These are phyloP conservation scores for Volucella inanis DNA, from an alignment of 2,888 invertebrate species.

Conservation along the genomic window DNA sequence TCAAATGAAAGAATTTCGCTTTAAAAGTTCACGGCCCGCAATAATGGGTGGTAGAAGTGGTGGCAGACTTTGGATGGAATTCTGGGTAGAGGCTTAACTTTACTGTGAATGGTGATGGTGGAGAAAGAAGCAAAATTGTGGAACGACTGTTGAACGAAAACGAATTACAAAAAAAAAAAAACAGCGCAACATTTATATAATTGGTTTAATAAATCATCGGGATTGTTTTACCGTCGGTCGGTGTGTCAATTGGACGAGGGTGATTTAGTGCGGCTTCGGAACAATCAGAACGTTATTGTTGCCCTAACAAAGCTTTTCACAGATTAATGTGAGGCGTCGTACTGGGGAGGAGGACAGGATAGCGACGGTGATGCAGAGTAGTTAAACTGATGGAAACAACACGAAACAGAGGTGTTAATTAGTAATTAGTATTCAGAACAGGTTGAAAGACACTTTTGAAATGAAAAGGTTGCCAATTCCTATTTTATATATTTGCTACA, in stretches of 20 bases:
- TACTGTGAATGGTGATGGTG: neutral
- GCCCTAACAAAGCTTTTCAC: conserved; percentile 51
- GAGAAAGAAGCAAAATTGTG: neutral
- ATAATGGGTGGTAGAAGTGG: conserved; percentile 10
- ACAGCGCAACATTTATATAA: conserved; percentile 66
- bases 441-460: conserved; percentile 2
- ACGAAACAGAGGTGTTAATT: conserved; percentile 52
- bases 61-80: neutral
- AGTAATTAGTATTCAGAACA: conserved; percentile 57
- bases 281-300: conserved; percentile 67
- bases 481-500: no score
- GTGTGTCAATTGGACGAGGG: conserved; percentile 49
- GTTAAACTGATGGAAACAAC: neutral
- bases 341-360: neutral
- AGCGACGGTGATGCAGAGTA: neutral
- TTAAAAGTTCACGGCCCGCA: conserved; percentile 55
- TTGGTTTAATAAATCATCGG: conserved; percentile 72
- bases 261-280: conserved; percentile 59
- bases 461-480: conserved; percentile 15
- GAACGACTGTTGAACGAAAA: conserved; percentile 38
- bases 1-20: conserved; percentile 66
- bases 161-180: neutral
- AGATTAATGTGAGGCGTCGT: conserved; percentile 26
- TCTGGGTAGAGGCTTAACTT: neutral
- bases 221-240: conserved; percentile 60